phyloP scores from a whole-genome alignment of 2,888 invertebrate species.

The Perdita meconis region DNA sequence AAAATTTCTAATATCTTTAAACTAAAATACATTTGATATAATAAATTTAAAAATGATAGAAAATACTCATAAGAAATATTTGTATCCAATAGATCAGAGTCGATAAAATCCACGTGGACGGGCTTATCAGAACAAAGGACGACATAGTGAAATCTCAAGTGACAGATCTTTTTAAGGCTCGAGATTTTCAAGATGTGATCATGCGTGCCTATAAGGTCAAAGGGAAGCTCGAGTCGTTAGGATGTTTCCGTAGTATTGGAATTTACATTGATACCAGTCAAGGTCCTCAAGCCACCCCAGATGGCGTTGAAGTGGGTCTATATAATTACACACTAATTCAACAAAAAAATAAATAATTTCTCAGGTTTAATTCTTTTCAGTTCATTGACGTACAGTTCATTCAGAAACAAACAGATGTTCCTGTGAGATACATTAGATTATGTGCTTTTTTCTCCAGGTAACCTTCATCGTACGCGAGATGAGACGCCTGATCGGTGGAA shows the following conservation, averaged over 20 bases:
- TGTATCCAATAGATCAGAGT: conserved; percentile 88
- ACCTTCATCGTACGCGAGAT: conserved; percentile 95
- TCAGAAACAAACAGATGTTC: not conserved
- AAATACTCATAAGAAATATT: conserved; percentile 1
- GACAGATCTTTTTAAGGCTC: conserved; percentile 92
- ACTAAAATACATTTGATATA: too few species aligned
- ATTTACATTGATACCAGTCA: conserved; percentile 95
- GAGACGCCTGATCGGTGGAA: conserved; percentile 92
- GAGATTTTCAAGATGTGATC: conserved; percentile 94
- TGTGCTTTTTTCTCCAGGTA: conserved; percentile 85
- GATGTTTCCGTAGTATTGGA: conserved; percentile 94
- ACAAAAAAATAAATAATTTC: conserved; percentile 69
- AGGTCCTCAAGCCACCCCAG: conserved; percentile 90
- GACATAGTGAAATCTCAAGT: conserved; percentile 93
- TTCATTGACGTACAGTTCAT: conserved; percentile 28
- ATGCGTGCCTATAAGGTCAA: conserved; percentile 89
- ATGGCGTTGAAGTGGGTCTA: conserved; percentile 90
- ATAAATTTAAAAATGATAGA: not conserved
- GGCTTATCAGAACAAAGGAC: conserved; percentile 93
- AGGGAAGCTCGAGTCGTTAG: conserved; percentile 91
- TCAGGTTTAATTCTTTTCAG: conserved; percentile 57
- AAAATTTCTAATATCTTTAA: too few species aligned
- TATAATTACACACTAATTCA: conserved; percentile 70
- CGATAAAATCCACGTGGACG: conserved; percentile 93
- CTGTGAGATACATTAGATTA: conserved; percentile 1